Evolutionary conservation across 2,888 invertebrate species (phyloP).

Genomic region (Iselma pallidipennis): DNA sequence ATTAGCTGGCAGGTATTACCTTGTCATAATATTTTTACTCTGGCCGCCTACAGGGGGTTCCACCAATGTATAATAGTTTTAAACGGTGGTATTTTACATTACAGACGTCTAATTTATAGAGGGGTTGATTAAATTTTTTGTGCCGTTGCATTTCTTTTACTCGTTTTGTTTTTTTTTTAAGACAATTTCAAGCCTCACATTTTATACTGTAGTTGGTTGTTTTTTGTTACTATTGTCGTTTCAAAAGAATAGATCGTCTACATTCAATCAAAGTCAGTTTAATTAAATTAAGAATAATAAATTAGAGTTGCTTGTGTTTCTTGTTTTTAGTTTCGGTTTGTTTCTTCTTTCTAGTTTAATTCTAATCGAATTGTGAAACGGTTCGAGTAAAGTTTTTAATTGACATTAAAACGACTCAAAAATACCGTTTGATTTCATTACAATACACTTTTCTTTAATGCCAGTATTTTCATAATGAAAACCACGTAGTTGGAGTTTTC

Average conservation of each 20-base stretch:
- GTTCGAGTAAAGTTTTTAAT: background rate
- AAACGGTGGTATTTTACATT: constrained; percentile 30
- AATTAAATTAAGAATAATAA: background rate
- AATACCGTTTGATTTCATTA: background rate
- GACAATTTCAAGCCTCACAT: background rate
- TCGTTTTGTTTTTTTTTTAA: constrained; percentile 3
- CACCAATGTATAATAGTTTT: constrained; percentile 30
- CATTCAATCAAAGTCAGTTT: background rate
- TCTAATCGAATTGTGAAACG: background rate
- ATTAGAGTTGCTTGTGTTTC: background rate
- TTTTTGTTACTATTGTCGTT: too few relatives aligned
- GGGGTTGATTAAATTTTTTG: constrained; percentile 21
- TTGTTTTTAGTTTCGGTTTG: background rate
- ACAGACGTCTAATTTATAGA: constrained; percentile 13
- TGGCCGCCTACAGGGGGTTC: constrained; percentile 25
- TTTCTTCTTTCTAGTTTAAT: background rate
- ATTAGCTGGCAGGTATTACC: constrained; percentile 39
- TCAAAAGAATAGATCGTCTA: background rate
- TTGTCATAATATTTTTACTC: constrained; percentile 40
- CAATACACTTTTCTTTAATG: background rate
- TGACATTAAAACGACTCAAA: background rate
- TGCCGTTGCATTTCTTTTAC: constrained; percentile 9
- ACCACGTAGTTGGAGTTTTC: background rate
- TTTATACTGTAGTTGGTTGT: too few relatives aligned
- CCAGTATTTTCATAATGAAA: constrained; percentile 1